Evolutionary conservation across 2,797 vertebrate genomes (phyloP), one percentile per base, ranked within the genome.

Genomic region (Crossoptilon crossoptilon): DNA sequence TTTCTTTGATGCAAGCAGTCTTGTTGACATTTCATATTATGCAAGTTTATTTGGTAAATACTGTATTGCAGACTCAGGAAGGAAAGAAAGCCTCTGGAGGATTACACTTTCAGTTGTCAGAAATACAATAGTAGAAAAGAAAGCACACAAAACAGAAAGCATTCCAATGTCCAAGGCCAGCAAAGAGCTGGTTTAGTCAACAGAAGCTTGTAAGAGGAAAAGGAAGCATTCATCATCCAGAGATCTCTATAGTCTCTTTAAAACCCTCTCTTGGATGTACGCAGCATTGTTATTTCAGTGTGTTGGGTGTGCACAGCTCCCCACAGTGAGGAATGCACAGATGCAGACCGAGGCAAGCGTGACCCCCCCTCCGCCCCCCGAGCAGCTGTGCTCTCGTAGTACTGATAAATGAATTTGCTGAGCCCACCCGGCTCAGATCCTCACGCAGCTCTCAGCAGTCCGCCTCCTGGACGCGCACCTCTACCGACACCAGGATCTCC

Each of bases 11-110:
- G 59, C 46, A 27, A 31, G 33, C n/a, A 67, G 35, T 84, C 23
- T 56, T 78, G 46, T 63, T 94, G 88, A 77, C 81, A 75, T 87
- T 90, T 90, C 19, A 46, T 51, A 70, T 83, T 82, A 80, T 75
- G 51, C 35, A 48, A 69, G 29, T 55, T 69, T 78, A 69, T 89
- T 94, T 93, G 69, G 49, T 85, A 91, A 94, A 95, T 71, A 51
- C 37, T 66, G 0, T 51, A 83, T 68, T 93, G 96, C 62, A 91
- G 48, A 71, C 37, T 83, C 49, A 31, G 39, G 39, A 90, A 90
- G 62, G 64, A 87, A 69, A 56, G 33, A 79, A 82, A 80, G 21
- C 62, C 16, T 88, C 75, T 68, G 29, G 79, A 89, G 84, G 59
- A 71, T 80, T 90, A 76, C 17, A 29, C 48, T 93, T 84, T 18